Percentiles rank a stretch among this genome's conserved stretches.
Evolutionary conservation across 1,140 invertebrate genomes (phyloP).

Genomic region (Euura saliciscinereae): DNA sequence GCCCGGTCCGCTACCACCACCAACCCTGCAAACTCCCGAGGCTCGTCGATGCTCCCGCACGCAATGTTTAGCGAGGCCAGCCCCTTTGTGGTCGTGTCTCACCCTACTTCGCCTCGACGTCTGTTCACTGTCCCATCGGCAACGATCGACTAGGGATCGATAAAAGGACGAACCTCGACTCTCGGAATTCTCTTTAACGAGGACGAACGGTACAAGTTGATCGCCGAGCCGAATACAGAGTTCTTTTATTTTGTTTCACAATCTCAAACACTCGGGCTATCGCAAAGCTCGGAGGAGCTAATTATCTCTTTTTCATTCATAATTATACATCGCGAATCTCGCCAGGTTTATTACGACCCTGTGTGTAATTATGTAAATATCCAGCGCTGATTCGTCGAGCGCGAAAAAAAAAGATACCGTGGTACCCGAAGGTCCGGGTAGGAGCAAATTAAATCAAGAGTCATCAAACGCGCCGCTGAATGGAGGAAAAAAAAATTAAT

Average conservation of each 20-base stretch:
- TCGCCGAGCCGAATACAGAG: too few relatives aligned
- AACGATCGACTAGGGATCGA: neutral
- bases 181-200: neutral
- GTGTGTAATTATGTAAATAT: neutral
- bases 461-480: too few relatives aligned
- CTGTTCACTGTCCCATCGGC: neutral
- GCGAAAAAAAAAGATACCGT: neutral
- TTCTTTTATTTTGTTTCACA: too few relatives aligned
- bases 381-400: neutral
- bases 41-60: conserved; percentile 37
- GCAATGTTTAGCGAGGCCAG: conserved; percentile 44
- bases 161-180: neutral
- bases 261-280: conserved; percentile 15
- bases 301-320: neutral
- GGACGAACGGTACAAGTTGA: neutral
- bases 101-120: conserved; percentile 21
- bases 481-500: too few relatives aligned
- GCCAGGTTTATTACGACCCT: neutral
- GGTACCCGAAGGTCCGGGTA: too few relatives aligned
- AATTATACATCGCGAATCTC: neutral
- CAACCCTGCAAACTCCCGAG: conserved; percentile 23
- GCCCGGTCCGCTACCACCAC: neutral
- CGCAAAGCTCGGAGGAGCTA: neutral
- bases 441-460: too few relatives aligned
- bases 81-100: conserved; percentile 14